Base-by-base conservation (phyloP, 2,113 vertebrate species). In the Leucosticte australis region DNA sequence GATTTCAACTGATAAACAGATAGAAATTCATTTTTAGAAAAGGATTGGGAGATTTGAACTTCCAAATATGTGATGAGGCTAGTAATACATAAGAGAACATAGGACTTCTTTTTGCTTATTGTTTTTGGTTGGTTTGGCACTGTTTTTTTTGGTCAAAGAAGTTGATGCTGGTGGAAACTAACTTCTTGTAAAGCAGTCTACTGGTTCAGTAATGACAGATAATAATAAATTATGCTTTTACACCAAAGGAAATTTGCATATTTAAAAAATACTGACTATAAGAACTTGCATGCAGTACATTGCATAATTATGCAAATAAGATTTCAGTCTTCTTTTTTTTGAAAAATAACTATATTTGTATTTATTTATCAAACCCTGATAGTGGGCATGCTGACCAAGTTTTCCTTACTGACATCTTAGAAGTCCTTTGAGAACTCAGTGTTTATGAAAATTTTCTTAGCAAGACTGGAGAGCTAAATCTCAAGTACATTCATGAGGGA, bases 1-100 rank as follows among this genome's bases (percentile, higher is more conserved):
- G 21, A n/a, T 4, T 46, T 67, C 4, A 2, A 44, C 21, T 60
- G 19, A 44, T n/a, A 56, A 81, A 44, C 6, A 55, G 17, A 21
- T 42, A 75, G 23, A 78, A 84, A 84, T 46, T 1, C 4, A 35
- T 80, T 91, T 91, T 73, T 47, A 65, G 44, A 73, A 64, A 64
- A 69, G 1, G 10, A 10, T 24, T 49, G 14, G 13, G 8, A 57
- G 20, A 74, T 35, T 53, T 79, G 11, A 18, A 22, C 7, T 83
- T 90, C 13, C 20, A 73, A 64, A 69, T 35, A 7, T 57, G 14
- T 78, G 16, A 28, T 21, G 13, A 77, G 4, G 10, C 11, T 67
- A 56, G 44, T 0, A 6, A 46, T 42, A 31, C 0, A 1, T 33
- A 50, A 20, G 0, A 13, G 31, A 47, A 33, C 1, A 9, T 30